phyloP scores from a whole-genome alignment of 2,888 invertebrate genomes.

The Eurytoma californica region DNA sequence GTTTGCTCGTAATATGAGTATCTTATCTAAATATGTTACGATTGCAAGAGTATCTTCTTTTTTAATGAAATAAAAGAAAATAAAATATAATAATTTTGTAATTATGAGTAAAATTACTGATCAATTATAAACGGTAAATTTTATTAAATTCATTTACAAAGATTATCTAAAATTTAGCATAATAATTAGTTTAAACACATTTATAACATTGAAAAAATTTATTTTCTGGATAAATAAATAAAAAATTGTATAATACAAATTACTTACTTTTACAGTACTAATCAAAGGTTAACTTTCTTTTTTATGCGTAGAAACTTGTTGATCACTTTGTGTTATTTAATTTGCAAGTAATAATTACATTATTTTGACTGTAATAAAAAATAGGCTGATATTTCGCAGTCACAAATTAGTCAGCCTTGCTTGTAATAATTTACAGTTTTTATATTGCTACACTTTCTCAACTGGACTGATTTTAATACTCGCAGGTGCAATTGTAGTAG shows the following conservation, averaged over 20 bases:
- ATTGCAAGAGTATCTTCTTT: no score
- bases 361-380: conserved; percentile 30
- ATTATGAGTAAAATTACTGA: no score
- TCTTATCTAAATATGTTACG: no score
- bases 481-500: conserved; percentile 6
- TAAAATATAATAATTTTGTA: no score
- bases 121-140: background rate
- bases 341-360: conserved; percentile 4
- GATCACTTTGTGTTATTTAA: conserved; percentile 20
- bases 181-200: background rate
- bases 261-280: conserved; percentile 15
- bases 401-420: conserved; percentile 40
- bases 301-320: conserved; percentile 28
- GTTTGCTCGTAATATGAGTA: no score
- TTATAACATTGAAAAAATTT: conserved; percentile 28
- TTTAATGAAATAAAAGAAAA: no score
- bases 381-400: conserved; percentile 21
- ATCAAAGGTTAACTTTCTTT: conserved; percentile 8
- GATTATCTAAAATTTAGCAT: background rate
- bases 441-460: conserved; percentile 27
- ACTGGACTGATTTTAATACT: conserved; percentile 9
- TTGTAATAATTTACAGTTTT: conserved; percentile 19
- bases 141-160: background rate
- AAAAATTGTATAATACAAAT: conserved; percentile 23
- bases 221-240: conserved; percentile 31